Base-by-base conservation (phyloP, 2,888 invertebrate species). In the Congeria kusceri region DNA sequence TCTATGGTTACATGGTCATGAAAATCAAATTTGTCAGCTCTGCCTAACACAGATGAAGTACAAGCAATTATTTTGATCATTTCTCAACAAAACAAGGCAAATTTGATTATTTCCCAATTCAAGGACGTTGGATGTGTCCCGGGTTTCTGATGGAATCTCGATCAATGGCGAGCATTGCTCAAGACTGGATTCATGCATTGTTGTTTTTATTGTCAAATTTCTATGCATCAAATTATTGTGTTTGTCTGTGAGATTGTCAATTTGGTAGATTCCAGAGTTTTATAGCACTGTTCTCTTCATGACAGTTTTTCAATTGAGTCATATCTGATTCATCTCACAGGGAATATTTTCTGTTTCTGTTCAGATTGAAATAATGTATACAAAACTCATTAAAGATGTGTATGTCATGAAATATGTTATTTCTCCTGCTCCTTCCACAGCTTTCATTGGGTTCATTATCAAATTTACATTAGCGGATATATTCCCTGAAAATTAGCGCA, bases 171-270 rank as follows among this genome's bases (percentile, higher is more conserved):
- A 9, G 53, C 53, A 20, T 25, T 25, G 20, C 53, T 53, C 53
- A 53, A 53, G 13, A 39, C 39, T 75, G 71, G 71, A 66, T 79
- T 69, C 74, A 78, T 78, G 74, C 73, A 61, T 68, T 69, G 59
- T 66, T 69, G 67, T 70, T 71, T 74, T 79, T 25, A 74, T 79
- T 68, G 74, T 79, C 79, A 80, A 76, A 72, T 80, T 80, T 67
- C 63, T 67, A 69, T 72, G 53, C 64, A 71, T 66, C 75, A 76
- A 80, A 76, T 80, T 80, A 80, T 72, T 80, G 75, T 75, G 75
- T 76, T 80, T 80, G 80, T 80, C 80, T 68, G 66, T 67, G 66
- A 70, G 64, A 67, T 62, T 79, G 74, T 79, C 79, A 71, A 62
- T 75, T 58, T 75, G 70, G 70, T 79, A 70, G 66, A 65, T 67